These are phyloP conservation scores for Euphonia xanthogaster DNA, from an alignment of 2,797 vertebrate species.

Conservation along the genomic window DNA sequence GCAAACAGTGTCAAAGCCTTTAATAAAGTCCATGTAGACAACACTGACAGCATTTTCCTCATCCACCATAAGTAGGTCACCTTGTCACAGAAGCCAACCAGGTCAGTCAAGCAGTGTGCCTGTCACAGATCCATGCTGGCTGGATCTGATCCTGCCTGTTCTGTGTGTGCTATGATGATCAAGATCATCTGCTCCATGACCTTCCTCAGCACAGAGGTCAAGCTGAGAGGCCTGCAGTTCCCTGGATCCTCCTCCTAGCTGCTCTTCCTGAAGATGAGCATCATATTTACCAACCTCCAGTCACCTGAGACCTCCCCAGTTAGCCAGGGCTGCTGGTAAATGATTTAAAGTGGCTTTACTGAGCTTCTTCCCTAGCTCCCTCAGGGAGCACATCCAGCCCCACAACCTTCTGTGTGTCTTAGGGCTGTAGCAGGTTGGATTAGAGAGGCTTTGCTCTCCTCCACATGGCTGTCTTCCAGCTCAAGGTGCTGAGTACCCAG, in stretches of 20 bases:
- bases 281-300: neutral
- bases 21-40: neutral
- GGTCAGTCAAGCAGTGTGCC: neutral
- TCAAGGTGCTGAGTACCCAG: neutral
- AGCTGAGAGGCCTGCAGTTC: neutral
- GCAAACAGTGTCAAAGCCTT: neutral
- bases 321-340: neutral
- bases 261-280: neutral
- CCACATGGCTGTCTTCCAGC: neutral
- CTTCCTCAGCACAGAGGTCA: neutral
- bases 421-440: neutral
- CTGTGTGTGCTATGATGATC: neutral
- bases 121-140: neutral
- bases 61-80: neutral
- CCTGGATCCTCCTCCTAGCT: neutral
- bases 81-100: neutral
- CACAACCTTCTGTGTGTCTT: neutral
- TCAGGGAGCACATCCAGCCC: neutral
- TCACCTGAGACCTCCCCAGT: neutral
- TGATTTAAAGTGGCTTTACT: neutral
- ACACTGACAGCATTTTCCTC: neutral
- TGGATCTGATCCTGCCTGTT: neutral
- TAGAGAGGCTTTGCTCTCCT: neutral
- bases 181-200: neutral
- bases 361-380: neutral